Conservation (phyloP, 2,113 vertebrate genomes). For the Coryphaenoides rupestris region DNA sequence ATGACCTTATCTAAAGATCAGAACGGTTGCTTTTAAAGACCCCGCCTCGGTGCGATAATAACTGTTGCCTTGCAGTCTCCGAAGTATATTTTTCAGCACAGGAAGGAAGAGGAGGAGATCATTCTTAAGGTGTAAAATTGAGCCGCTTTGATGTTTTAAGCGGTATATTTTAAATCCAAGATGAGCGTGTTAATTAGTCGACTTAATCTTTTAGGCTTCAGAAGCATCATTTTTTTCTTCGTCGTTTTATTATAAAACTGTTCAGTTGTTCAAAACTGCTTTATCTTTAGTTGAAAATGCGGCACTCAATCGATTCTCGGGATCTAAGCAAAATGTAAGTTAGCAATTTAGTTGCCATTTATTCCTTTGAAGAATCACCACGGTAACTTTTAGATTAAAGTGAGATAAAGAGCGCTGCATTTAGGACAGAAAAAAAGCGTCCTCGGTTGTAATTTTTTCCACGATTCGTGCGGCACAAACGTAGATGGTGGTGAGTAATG, state of each 20-base stretch:
- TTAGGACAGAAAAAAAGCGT: too few relatives aligned
- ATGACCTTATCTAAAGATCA: constrained; percentile 12
- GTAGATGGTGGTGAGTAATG: too few relatives aligned
- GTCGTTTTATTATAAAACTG: neutral
- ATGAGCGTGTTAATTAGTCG: constrained; percentile 59
- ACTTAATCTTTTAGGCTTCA: constrained; percentile 30
- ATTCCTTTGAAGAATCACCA: too few relatives aligned
- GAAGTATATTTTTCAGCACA: constrained; percentile 33
- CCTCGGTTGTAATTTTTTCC: too few relatives aligned
- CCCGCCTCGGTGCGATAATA: constrained; percentile 1
- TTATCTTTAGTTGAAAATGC: too few relatives aligned
- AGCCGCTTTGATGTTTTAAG: constrained; percentile 57
- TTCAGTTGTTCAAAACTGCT: too few relatives aligned
- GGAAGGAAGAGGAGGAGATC: constrained; percentile 27
- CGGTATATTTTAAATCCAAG: constrained; percentile 48
- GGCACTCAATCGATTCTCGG: too few relatives aligned
- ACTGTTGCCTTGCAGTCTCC: constrained; percentile 2
- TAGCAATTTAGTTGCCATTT: too few relatives aligned
- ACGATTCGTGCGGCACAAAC: too few relatives aligned
- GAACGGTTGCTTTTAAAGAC: constrained; percentile 17
- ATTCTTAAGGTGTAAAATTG: constrained; percentile 57
- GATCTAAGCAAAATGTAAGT: too few relatives aligned
- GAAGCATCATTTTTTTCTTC: constrained; percentile 11
- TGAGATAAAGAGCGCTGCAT: too few relatives aligned
- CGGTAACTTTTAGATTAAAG: too few relatives aligned